phyloP scores from a whole-genome alignment of 2,888 invertebrate species.

The Bibio marci region DNA sequence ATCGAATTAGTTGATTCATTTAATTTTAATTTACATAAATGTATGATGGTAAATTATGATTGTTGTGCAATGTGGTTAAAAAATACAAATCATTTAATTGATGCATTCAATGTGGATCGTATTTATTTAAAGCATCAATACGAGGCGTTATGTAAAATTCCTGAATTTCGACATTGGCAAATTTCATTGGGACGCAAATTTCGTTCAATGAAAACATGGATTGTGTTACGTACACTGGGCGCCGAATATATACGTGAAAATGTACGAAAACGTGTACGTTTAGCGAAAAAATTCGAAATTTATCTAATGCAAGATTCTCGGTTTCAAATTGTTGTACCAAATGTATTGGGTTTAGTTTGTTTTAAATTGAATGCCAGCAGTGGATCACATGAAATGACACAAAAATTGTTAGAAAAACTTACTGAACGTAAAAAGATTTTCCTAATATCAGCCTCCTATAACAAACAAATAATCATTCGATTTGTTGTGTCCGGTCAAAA shows the following conservation, averaged over 20 bases:
- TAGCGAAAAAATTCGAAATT: conserved; percentile 65
- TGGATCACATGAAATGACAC: conserved; percentile 34
- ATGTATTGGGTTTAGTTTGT: conserved; percentile 69
- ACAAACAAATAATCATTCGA: conserved; percentile 51
- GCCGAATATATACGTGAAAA: conserved; percentile 59
- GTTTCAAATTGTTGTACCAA: conserved; percentile 62
- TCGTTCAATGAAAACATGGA: conserved; percentile 85
- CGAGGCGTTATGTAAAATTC: conserved; percentile 36
- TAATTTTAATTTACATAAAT: conserved; percentile 91
- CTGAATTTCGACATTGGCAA: conserved; percentile 60
- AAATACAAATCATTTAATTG: conserved; percentile 59
- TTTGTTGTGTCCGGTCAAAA: conserved; percentile 67
- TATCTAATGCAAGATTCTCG: conserved; percentile 50
- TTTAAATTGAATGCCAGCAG: conserved; percentile 69
- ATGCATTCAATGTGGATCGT: conserved; percentile 81
- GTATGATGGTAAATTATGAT: conserved; percentile 88
- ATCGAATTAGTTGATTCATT: conserved; percentile 73
- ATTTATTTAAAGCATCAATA: conserved; percentile 68
- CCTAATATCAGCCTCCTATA: conserved; percentile 58
- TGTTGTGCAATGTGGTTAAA: conserved; percentile 88
- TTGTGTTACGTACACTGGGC: conserved; percentile 69
- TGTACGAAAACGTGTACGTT: conserved; percentile 52
- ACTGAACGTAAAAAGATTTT: conserved; percentile 63
- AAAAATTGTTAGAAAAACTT: conserved; percentile 50
- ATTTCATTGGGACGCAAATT: conserved; percentile 73